phyloP scores from a whole-genome alignment of 2,888 invertebrate species.

The Griposia aprilina region DNA sequence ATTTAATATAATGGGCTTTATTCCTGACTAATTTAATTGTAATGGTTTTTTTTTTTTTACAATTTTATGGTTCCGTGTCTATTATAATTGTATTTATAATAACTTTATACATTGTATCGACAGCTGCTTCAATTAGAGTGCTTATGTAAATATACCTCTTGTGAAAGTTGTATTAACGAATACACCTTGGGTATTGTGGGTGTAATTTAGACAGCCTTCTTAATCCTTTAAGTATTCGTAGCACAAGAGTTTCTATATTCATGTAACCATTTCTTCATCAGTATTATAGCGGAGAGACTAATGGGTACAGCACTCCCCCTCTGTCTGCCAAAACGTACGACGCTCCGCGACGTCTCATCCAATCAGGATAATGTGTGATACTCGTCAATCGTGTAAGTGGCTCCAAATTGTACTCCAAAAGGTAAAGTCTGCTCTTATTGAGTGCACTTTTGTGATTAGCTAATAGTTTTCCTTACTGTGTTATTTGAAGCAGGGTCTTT shows the following conservation, averaged over 20 bases:
- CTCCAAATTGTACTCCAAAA: conserved; percentile 57
- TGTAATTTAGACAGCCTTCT: conserved; percentile 39
- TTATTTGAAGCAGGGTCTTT: conserved; percentile 5
- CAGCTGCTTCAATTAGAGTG: conserved; percentile 57
- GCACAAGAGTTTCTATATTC: conserved; percentile 32
- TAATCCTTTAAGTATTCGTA: conserved; percentile 25
- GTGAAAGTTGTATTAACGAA: conserved; percentile 56
- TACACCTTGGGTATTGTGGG: conserved; percentile 27
- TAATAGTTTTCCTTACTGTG: conserved; percentile 18
- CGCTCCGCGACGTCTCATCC: conserved; percentile 58
- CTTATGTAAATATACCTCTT: conserved; percentile 57
- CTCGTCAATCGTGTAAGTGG: conserved; percentile 64
- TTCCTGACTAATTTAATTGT: conserved; percentile 64
- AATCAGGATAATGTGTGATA: conserved; percentile 66
- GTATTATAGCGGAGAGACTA: conserved; percentile 48
- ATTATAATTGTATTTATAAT: conserved; percentile 44
- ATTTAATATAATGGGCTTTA: conserved; percentile 70
- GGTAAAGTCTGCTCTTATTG: conserved; percentile 46
- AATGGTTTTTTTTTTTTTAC: conserved; percentile 53
- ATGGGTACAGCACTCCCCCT: conserved; percentile 54
- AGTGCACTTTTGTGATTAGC: conserved; percentile 64
- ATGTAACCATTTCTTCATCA: conserved; percentile 45
- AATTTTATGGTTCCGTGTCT: conserved; percentile 50
- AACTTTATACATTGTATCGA: conserved; percentile 50
- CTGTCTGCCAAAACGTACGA: conserved; percentile 57